Base-by-base conservation (phyloP, 2,113 vertebrate species). In the Ellobius talpinus region DNA sequence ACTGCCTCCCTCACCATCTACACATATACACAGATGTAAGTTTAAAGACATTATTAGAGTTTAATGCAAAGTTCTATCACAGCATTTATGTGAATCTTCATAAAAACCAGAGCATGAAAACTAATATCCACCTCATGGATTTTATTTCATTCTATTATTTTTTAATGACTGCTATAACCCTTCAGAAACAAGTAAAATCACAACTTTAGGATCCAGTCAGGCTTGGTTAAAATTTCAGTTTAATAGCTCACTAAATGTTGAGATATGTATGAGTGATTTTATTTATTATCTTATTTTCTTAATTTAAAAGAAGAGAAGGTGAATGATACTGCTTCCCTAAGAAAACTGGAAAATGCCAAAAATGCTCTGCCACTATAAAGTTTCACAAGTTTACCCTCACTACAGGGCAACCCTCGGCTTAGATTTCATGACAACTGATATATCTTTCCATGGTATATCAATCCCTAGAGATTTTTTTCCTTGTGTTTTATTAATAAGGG, bases 231-330 rank as follows among this genome's bases (percentile, higher is more conserved):
- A 93, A 85, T 78, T 61, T 65, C 26, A 94, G 36, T 8, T 70
- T 93, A 87, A 39, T 9, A 13, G n/a, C 21, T 90, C 76, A 42
- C 24, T n/a, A 72, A 85, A 13, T 68, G n/a, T 39, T 74, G 58
- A 29, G 31, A 7, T 63, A 55, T 39, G 1, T n/a, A 68, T 26
- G 65, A 81, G 19, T 47, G n/a, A 63, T 61, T 92, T 87, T 87
- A 68, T 91, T 86, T 87, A 31, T 82, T 36, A 50, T 96, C 19
- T 89, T 31, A n/a, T 84, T 87, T 88, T 94, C 6, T 87, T 72
- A 16, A 21, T 17, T 31, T 68, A 9, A 50, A 24, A 4, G 26
- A 65, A 65, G 10, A 65, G 24, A 58, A 58, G 0, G 3, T 89
- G 77, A 63, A 36, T 93, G 45, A 88, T 26, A 0, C 61, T 61